Base-by-base conservation (phyloP, 2,888 invertebrate species). In the Agapetus fuscipes region DNA sequence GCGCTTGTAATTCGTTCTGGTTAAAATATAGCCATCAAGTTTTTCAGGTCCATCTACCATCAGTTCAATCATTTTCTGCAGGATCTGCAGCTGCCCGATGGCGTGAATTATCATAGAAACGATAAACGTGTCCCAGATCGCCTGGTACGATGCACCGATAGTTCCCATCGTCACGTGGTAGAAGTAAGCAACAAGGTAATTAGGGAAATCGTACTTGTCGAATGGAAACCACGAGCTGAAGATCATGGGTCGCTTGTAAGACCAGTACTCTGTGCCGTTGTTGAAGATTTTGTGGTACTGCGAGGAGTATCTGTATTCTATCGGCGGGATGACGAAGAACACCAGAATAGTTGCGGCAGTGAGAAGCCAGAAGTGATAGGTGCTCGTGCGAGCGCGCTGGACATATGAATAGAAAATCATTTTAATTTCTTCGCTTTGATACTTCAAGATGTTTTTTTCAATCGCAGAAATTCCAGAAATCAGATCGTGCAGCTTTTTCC, bases 141-240 rank as follows among this genome's bases (percentile, higher is more conserved):
- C 65, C 1, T 66, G 60, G 2, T 66, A 58, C 5, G 61, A 58
- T 2, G 64, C 66, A 0, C 66, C 67, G 30, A 65, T 64, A n/a
- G 59, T 52, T 39, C 58, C 60, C 30, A 62, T 58, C 14, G 57
- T 39, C 0, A 53, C 41, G 27, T 67, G 65, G 29, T 57, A 53
- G 3, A 59, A 12, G 30, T 46, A 49, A 28, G 41, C 45, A n/a
- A 37, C 28, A 15, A 44, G 7, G 27, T 41, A 46, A 24, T 47
- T 34, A 2, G 32, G 35, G 6, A 32, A 32, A 3, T 36, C 27
- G 20, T 44, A 41, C 27, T 46, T 46, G 27, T 49, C 48, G 26
- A 49, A 48, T 17, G 49, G 49, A 38, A 49, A 41, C 49, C 49
- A 49, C 1, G 44, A 44, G 13, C 47, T 44, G 32, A 45, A 47